Conservation (phyloP, 2,113 vertebrate species). For the Petroica traversi region DNA sequence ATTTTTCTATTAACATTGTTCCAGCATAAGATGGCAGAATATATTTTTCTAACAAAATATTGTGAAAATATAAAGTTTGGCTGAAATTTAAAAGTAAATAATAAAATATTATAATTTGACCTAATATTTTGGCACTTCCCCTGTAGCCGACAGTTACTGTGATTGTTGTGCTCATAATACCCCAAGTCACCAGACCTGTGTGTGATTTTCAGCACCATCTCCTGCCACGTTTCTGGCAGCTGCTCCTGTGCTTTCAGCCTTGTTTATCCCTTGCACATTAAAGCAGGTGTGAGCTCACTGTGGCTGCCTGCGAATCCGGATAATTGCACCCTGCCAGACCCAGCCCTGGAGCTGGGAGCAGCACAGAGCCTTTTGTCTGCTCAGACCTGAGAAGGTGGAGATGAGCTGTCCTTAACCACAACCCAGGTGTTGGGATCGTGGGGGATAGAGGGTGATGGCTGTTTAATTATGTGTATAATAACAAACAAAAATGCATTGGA, state of each 20-base stretch:
- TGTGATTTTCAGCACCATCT: not conserved
- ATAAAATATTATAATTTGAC: not conserved
- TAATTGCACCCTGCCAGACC: not conserved
- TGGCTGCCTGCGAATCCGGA: not conserved
- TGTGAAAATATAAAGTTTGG: not conserved
- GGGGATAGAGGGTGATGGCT: not conserved
- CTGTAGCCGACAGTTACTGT: not conserved
- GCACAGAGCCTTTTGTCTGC: not conserved
- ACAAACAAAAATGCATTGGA: not conserved
- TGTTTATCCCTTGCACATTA: not conserved
- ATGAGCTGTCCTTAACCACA: not conserved
- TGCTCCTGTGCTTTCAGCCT: not conserved
- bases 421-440: not conserved
- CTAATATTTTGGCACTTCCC: not conserved
- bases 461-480: rapidly evolving
- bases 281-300: not conserved
- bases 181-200: rapidly evolving
- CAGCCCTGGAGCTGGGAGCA: not conserved
- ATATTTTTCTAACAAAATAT: not conserved
- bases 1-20: not conserved
- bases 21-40: not conserved
- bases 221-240: not conserved
- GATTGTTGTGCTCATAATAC: not conserved
- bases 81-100: not conserved
- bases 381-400: not conserved